Evolutionary conservation across 1,140 invertebrate genomes (phyloP).

Genomic region (Ephestia elutella): DNA sequence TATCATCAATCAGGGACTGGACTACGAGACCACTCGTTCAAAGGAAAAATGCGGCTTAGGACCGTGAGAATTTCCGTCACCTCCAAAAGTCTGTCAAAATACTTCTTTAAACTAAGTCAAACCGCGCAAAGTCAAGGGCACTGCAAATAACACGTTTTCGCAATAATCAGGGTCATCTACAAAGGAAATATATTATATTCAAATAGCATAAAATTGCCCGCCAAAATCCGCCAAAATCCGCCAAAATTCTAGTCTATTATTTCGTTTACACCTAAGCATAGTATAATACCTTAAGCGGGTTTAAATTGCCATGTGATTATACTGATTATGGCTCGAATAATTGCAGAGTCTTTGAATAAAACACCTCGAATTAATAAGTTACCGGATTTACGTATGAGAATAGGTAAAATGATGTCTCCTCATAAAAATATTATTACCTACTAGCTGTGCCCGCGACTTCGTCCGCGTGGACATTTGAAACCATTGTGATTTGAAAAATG

Average conservation of each 20-base stretch:
- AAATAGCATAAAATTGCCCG: constrained; percentile 3
- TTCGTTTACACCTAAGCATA: constrained; percentile 4
- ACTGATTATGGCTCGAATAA: constrained; percentile 1
- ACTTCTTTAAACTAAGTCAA: too few relatives aligned
- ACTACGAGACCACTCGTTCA: too few relatives aligned
- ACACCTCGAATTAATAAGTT: not conserved
- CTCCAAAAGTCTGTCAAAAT: too few relatives aligned
- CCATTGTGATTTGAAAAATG: too few relatives aligned
- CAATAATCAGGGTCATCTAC: not conserved
- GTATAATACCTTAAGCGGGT: constrained; percentile 4
- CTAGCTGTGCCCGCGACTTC: too few relatives aligned
- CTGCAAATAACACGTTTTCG: not conserved
- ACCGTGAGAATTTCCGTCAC: too few relatives aligned
- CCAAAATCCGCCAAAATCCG: not conserved
- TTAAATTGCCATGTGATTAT: not conserved
- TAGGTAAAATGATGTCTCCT: not conserved
- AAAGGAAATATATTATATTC: not conserved
- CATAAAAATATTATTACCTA: not conserved
- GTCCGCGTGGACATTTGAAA: too few relatives aligned
- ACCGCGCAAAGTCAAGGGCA: not conserved
- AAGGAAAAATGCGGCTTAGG: too few relatives aligned
- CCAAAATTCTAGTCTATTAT: not conserved
- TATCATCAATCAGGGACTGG: too few relatives aligned
- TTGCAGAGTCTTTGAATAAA: not conserved
- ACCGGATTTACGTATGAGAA: not conserved